These are phyloP conservation scores for Ichneumoninae sp. DNA, from an alignment of 2,888 invertebrate genomes.

Conservation along the genomic window DNA sequence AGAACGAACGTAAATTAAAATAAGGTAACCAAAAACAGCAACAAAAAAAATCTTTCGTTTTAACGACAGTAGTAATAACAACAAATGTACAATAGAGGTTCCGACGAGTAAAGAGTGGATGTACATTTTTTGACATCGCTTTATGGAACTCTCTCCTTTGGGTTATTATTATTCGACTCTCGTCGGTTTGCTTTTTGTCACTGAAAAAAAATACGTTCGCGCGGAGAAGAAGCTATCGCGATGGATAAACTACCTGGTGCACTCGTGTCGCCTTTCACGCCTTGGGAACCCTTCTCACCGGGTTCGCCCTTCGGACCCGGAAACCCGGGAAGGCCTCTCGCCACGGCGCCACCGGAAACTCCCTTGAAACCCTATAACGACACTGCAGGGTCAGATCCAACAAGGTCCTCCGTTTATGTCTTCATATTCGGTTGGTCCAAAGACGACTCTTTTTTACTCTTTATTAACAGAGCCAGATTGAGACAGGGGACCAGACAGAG, in stretches of 20 bases:
- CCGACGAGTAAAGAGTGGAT: constrained; percentile 1
- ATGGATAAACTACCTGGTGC: constrained; percentile 84
- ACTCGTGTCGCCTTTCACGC: constrained; percentile 88
- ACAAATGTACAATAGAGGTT: not conserved
- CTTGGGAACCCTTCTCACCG: constrained; percentile 88
- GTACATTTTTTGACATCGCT: not conserved
- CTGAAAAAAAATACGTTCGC: constrained; percentile 45
- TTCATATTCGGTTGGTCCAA: constrained; percentile 63
- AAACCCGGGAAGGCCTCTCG: constrained; percentile 88
- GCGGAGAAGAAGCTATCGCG: constrained; percentile 52
- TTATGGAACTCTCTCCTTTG: constrained; percentile 18
- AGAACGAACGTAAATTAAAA: constrained; percentile 8
- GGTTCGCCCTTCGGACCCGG: constrained; percentile 86
- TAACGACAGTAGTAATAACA: not conserved
- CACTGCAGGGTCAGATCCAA: constrained; percentile 81
- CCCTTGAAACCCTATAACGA: constrained; percentile 86
- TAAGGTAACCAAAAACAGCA: not conserved
- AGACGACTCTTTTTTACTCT: constrained; percentile 62
- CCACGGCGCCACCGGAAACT: constrained; percentile 86
- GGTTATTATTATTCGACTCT: constrained; percentile 5
- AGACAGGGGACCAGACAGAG: constrained; percentile 35
- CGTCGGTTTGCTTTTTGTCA: constrained; percentile 26
- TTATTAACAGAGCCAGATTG: constrained; percentile 46
- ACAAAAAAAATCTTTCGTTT: constrained; percentile 6
- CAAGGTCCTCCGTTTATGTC: constrained; percentile 80